Percentiles rank a stretch among this genome's conserved stretches.
Evolutionary conservation across 2,888 invertebrate genomes (phyloP).

Genomic region (Ramazzottius varieornatus): DNA sequence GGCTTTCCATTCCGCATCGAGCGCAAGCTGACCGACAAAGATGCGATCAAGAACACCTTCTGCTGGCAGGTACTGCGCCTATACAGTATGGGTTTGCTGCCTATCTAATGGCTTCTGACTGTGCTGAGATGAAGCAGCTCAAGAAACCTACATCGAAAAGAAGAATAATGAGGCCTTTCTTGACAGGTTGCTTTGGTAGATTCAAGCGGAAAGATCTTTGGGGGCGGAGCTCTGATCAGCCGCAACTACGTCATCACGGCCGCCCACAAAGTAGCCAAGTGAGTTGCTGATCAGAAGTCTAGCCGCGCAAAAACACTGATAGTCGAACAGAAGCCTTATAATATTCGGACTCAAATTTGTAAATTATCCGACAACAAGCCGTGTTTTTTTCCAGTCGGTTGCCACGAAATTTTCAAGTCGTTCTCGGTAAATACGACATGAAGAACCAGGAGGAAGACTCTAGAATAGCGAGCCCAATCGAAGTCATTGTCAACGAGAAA

Average conservation of each 20-base stretch:
- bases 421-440: background rate
- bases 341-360: too few species aligned
- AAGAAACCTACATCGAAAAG: too few species aligned
- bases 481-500: background rate
- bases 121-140: too few species aligned
- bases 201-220: background rate
- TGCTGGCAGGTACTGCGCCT: constrained; percentile 4
- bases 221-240: background rate
- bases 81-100: too few species aligned
- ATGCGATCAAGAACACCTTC: background rate
- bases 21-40: background rate
- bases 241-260: background rate
- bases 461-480: background rate
- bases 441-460: constrained; percentile 2
- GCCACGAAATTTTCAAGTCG: background rate
- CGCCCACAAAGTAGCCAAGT: constrained; percentile 1
- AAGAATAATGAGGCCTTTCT: too few species aligned
- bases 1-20: background rate
- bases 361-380: too few species aligned
- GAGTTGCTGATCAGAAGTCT: too few species aligned
- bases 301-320: too few species aligned
- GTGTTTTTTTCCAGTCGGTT: background rate
- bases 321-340: too few species aligned
- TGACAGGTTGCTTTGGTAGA: background rate
- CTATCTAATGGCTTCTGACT: too few species aligned